phyloP scores from a whole-genome alignment of 1,140 invertebrate genomes.

The Aphaenogaster floridana region DNA sequence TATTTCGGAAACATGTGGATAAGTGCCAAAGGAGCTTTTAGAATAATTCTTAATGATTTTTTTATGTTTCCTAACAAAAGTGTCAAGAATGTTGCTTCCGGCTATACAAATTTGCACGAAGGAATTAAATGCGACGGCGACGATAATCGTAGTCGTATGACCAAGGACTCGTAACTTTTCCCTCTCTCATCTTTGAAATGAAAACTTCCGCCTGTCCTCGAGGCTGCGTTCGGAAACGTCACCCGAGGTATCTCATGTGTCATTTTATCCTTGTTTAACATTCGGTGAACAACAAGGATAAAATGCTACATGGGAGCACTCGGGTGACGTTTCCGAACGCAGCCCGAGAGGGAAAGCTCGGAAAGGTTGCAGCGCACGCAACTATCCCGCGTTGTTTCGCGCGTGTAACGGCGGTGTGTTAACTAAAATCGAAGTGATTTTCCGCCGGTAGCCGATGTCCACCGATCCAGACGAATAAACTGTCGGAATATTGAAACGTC shows the following conservation, averaged over 20 bases:
- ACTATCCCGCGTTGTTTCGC: conserved; percentile 36
- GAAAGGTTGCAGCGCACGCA: background rate
- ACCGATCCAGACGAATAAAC: conserved; percentile 84
- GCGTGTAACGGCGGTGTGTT: conserved; percentile 71
- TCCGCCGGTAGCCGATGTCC: conserved; percentile 79
- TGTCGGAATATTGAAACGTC: conserved; percentile 85
- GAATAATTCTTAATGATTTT: no score
- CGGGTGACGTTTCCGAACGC: no score
- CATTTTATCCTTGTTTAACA: no score
- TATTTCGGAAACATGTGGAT: background rate
- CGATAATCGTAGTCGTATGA: conserved; percentile 21
- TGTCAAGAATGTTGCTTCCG: background rate
- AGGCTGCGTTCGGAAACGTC: no score
- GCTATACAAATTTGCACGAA: background rate
- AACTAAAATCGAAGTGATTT: conserved; percentile 85
- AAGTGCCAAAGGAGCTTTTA: background rate
- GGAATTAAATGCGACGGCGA: background rate
- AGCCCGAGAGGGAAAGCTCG: background rate
- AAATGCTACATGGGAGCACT: no score
- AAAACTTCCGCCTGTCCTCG: conserved; percentile 12
- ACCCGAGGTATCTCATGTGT: no score
- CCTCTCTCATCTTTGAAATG: background rate
- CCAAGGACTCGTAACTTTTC: background rate
- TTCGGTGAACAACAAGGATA: no score
- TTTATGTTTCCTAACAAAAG: background rate